Evolutionary conservation across 2,888 invertebrate genomes (phyloP).

Genomic region (Campopleginae sp.): DNA sequence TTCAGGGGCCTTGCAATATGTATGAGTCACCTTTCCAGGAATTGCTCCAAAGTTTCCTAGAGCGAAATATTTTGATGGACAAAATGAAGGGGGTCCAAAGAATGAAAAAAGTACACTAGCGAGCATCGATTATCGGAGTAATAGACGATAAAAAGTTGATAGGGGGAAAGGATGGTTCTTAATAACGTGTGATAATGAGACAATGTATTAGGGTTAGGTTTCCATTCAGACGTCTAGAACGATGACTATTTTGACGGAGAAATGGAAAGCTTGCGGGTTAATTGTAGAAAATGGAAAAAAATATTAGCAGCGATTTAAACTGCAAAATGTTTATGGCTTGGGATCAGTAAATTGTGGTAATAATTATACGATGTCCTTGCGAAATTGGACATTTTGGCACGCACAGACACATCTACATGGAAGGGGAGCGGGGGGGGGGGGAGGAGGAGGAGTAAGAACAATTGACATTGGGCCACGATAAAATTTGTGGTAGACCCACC

Average conservation of each 20-base stretch:
- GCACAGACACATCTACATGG: slow-evolving; percentile 35
- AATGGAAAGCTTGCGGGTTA: neutral
- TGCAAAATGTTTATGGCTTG: neutral
- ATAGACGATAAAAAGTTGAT: neutral
- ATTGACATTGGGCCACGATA: slow-evolving; percentile 56
- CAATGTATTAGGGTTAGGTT: slow-evolving; percentile 41
- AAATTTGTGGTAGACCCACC: slow-evolving; percentile 18
- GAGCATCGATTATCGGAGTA: neutral
- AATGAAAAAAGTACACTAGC: neutral
- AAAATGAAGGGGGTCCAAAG: neutral
- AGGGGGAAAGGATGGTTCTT: neutral
- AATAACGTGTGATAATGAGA: slow-evolving; percentile 14
- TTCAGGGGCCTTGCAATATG: neutral
- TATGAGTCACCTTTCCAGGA: neutral
- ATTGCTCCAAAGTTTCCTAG: neutral
- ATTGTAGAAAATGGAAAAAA: neutral
- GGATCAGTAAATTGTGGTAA: neutral
- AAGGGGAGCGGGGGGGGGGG: too few species aligned
- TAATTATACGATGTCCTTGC: slow-evolving; percentile 42
- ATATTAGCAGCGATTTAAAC: neutral
- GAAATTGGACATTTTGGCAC: slow-evolving; percentile 75
- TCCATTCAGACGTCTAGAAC: neutral
- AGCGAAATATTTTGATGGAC: neutral
- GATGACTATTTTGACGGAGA: neutral
- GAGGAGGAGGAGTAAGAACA: slow-evolving; percentile 4